Conservation (phyloP, 2,888 invertebrate species). For the Drosophila leonis region DNA sequence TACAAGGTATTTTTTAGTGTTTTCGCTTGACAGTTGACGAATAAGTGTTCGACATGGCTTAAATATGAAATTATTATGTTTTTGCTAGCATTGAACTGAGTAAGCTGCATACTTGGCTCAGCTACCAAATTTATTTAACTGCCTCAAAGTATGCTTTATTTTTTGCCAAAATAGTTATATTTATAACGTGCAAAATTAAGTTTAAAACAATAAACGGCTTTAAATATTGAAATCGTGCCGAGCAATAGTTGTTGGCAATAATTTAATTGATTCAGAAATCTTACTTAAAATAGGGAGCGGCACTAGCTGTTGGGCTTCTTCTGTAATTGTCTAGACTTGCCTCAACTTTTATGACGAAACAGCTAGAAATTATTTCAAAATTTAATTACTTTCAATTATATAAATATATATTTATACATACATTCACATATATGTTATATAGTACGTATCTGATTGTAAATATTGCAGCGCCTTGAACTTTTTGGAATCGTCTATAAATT, state of each 20-base stretch:
- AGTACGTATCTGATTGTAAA: conserved; percentile 27
- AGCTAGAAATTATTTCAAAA: neutral
- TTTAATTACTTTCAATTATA: neutral
- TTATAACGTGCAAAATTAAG: neutral
- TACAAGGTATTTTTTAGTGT: neutral
- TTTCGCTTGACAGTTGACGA: neutral
- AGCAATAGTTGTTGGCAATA: too few species aligned
- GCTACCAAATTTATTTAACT: neutral
- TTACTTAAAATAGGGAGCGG: too few species aligned
- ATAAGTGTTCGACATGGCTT: neutral
- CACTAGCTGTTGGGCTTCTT: too few species aligned
- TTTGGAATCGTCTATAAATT: conserved; percentile 30
- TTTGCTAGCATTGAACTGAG: neutral
- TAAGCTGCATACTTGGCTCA: conserved; percentile 24
- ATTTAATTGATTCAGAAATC: neutral
- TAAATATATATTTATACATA: neutral
- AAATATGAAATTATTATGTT: too few species aligned
- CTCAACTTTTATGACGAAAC: neutral
- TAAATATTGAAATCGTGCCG: neutral
- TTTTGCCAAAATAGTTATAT: neutral
- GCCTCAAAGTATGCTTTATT: conserved; percentile 34
- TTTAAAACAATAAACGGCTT: neutral
- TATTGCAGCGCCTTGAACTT: conserved; percentile 23
- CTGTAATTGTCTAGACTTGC: conserved; percentile 2
- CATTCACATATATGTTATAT: too few species aligned